These are phyloP conservation scores for Kradibia gibbosae DNA, from an alignment of 1,140 invertebrate species.

Conservation along the genomic window DNA sequence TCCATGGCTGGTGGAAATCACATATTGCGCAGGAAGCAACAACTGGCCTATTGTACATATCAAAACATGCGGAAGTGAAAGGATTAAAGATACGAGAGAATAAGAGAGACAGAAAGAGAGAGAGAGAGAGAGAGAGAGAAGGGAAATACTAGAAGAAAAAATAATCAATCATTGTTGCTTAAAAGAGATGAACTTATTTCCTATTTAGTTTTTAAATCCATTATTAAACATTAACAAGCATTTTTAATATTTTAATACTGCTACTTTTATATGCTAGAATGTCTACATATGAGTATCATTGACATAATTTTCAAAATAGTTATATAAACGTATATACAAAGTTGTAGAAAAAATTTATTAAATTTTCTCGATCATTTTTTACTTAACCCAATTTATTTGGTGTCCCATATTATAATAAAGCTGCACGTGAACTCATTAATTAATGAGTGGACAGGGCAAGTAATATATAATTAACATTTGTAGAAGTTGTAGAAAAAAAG, in stretches of 20 bases:
- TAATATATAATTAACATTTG: conserved; percentile 24
- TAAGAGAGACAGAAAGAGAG: not conserved
- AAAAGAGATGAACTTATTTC: no score
- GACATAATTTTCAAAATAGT: conserved; percentile 20
- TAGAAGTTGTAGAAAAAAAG: not conserved
- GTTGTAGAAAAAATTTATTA: conserved; percentile 26
- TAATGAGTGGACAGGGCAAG: not conserved
- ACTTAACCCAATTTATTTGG: not conserved
- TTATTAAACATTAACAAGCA: no score
- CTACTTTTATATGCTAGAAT: no score
- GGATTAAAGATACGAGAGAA: not conserved
- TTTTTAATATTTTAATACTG: no score
- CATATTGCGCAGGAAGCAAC: not conserved
- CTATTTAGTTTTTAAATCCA: no score
- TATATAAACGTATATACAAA: conserved; percentile 32
- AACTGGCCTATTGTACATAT: not conserved
- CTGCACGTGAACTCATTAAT: not conserved
- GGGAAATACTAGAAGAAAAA: no score
- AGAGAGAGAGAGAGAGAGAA: conserved; percentile 1
- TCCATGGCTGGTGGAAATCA: conserved; percentile 20
- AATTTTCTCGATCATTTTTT: not conserved
- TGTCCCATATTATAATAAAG: not conserved
- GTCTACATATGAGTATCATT: not conserved
- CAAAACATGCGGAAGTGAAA: not conserved
- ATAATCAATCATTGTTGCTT: no score